Evolutionary conservation across 2,113 vertebrate genomes (phyloP).

Genomic region (Rhea americana): DNA sequence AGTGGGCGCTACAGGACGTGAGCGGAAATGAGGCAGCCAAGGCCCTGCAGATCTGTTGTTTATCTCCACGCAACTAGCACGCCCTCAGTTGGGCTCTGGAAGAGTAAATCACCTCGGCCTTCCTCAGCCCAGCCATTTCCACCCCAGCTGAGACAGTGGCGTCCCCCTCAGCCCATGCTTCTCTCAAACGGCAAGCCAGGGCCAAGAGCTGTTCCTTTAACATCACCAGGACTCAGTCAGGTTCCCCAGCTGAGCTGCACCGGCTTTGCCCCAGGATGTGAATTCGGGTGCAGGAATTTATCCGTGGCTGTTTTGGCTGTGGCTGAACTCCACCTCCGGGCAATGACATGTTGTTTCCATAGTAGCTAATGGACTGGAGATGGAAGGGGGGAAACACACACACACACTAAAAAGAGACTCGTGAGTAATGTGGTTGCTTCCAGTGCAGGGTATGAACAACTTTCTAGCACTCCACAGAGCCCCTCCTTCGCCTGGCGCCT

Average conservation of each 20-base stretch:
- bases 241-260: not conserved
- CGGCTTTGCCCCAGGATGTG: conserved; percentile 17
- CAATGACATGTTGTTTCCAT: conserved; percentile 71
- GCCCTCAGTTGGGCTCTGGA: not conserved
- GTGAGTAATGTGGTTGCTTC: conserved; percentile 65
- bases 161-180: not conserved
- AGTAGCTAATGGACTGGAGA: conserved; percentile 67
- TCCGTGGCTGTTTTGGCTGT: conserved; percentile 28
- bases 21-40: not conserved
- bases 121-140: not conserved
- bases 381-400: conserved; percentile 52
- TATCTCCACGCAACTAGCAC: not conserved
- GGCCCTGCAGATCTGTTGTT: not conserved
- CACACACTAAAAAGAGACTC: conserved; percentile 35
- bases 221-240: fast-evolving
- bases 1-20: not conserved
- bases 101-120: not conserved
- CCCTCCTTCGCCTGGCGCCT: not conserved
- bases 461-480: conserved; percentile 10
- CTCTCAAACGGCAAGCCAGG: not conserved
- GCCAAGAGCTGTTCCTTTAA: not conserved
- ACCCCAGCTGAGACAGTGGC: not conserved
- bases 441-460: conserved; percentile 2
- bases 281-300: conserved; percentile 52
- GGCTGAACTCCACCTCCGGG: conserved; percentile 51